phyloP scores from a whole-genome alignment of 2,113 vertebrate genomes.

The Melierax canorus region DNA sequence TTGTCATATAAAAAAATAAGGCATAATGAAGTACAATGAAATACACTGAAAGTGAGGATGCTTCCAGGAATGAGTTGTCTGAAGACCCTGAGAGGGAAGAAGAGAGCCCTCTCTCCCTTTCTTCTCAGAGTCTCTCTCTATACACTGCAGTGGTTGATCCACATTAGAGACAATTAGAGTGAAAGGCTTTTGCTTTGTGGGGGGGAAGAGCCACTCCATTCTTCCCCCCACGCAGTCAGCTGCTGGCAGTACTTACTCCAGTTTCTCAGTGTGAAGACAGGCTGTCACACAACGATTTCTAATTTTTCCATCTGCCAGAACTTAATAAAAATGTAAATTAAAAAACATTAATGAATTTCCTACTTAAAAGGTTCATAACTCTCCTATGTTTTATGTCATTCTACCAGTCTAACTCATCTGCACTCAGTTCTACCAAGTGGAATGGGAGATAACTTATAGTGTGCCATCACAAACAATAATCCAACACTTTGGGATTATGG shows the following conservation, averaged over 20 bases:
- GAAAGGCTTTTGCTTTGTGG: neutral
- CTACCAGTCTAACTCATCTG: neutral
- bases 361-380: neutral
- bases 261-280: neutral
- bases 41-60: neutral
- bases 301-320: slow-evolving; percentile 31
- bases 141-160: neutral
- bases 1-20: slow-evolving; percentile 14
- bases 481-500: neutral
- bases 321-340: slow-evolving; percentile 54
- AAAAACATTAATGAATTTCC: neutral
- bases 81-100: neutral
- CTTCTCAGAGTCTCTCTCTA: neutral
- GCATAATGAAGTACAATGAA: neutral
- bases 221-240: neutral
- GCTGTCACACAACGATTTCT: neutral
- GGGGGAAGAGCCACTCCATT: neutral
- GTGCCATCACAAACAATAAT: neutral
- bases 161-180: neutral
- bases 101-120: neutral
- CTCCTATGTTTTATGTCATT: neutral
- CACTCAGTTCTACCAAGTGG: neutral
- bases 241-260: neutral
- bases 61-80: neutral
- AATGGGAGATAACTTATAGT: neutral